Evolutionary conservation across 30 jellyfish, hydroid and myxozoan genomes (phyloP).

Genomic region (Aurelia aurita complex sp. Pacific): DNA sequence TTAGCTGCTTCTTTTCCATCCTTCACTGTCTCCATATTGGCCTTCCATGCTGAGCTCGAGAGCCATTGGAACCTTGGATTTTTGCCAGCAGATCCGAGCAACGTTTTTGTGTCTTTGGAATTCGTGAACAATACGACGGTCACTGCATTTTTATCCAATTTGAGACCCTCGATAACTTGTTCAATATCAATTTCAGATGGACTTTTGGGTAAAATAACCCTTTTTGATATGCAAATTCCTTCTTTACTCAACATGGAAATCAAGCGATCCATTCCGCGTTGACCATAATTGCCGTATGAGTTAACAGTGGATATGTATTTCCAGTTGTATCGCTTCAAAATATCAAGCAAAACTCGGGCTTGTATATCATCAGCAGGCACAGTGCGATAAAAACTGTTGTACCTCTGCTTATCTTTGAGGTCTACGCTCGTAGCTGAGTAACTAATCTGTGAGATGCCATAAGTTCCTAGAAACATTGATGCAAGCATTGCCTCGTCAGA

Average conservation of each 20-base stretch:
- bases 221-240: slow-evolving; percentile 30
- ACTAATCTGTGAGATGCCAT: slow-evolving; percentile 18
- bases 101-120: slow-evolving; percentile 22
- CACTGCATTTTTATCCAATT: neutral
- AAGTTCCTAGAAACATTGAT: slow-evolving; percentile 21
- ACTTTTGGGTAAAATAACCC: slow-evolving; percentile 2
- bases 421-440: slow-evolving; percentile 50
- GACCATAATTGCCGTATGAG: slow-evolving; percentile 44
- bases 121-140: slow-evolving; percentile 21
- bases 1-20: slow-evolving; percentile 9
- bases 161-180: neutral
- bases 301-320: slow-evolving; percentile 37
- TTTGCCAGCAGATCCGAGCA: slow-evolving; percentile 19
- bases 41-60: slow-evolving; percentile 10
- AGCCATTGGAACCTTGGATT: neutral
- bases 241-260: neutral
- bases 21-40: neutral
- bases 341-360: slow-evolving; percentile 29
- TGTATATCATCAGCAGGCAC: slow-evolving; percentile 50
- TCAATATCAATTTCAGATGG: slow-evolving; percentile 20
- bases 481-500: slow-evolving; percentile 54
- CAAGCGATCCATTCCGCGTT: slow-evolving; percentile 54
- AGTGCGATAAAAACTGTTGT: slow-evolving; percentile 39
- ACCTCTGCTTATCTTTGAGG: slow-evolving; percentile 4
- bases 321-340: slow-evolving; percentile 48